phyloP scores from a whole-genome alignment of 2,797 vertebrate genomes.

The Neomorphus geoffroyi region DNA sequence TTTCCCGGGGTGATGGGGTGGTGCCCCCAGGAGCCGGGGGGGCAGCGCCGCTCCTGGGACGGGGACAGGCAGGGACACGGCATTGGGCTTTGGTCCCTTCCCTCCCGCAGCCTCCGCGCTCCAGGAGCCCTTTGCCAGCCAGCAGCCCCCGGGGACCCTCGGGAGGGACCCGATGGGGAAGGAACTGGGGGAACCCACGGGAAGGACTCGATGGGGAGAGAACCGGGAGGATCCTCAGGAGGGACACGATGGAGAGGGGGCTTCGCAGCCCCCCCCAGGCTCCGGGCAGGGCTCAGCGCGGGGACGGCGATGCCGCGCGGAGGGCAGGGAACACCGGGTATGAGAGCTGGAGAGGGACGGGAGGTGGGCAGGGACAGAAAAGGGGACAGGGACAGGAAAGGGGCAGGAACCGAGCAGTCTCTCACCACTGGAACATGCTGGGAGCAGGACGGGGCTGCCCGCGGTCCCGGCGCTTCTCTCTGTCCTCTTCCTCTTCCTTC shows the following conservation, averaged over 20 bases:
- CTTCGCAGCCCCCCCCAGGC: background rate
- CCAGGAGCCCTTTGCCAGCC: background rate
- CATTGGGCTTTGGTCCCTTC: background rate
- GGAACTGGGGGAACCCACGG: background rate
- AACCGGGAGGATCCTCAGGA: background rate
- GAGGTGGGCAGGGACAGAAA: too few relatives aligned
- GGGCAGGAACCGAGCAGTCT: background rate
- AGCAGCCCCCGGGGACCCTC: background rate
- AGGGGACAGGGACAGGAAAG: too few relatives aligned
- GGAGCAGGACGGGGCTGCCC: slow-evolving; percentile 31
- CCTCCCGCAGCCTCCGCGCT: background rate
- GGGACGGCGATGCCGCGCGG: background rate
- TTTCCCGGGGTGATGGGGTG: background rate
- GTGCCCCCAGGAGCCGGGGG: background rate
- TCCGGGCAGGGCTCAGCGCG: background rate
- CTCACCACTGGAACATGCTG: slow-evolving; percentile 70
- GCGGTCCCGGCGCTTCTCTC: slow-evolving; percentile 38
- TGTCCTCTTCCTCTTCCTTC: background rate
- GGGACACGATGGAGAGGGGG: too few relatives aligned
- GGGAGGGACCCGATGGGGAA: background rate
- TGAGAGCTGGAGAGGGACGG: too few relatives aligned
- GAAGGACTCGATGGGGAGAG: background rate
- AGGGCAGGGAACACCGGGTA: background rate
- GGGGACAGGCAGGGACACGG: background rate
- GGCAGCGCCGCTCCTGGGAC: background rate